These are phyloP conservation scores for Andrena fulva DNA, from an alignment of 2,888 invertebrate species.

Conservation along the genomic window DNA sequence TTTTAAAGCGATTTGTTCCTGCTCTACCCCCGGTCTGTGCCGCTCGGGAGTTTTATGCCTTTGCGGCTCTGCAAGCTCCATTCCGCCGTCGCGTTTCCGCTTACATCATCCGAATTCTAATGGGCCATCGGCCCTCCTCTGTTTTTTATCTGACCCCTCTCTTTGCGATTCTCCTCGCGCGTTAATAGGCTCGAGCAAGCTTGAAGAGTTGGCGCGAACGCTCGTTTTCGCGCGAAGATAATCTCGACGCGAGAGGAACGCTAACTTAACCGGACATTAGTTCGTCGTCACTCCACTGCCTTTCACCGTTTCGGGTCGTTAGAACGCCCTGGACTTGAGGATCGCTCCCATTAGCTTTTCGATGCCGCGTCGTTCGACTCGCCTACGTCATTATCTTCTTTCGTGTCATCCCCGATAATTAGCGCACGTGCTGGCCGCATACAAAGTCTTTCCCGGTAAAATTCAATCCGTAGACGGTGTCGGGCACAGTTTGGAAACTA, in stretches of 20 bases:
- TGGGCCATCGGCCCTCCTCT: conserved; percentile 50
- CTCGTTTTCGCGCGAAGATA: no score
- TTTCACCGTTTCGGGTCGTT: neutral
- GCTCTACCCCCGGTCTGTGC: conserved; percentile 54
- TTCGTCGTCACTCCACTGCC: neutral
- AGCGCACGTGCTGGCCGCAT: neutral
- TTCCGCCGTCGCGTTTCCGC: conserved; percentile 63
- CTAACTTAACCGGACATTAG: no score
- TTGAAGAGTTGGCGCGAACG: neutral
- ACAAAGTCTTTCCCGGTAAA: conserved; percentile 56
- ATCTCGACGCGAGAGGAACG: no score
- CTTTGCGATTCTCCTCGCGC: neutral
- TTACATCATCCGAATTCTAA: conserved; percentile 73
- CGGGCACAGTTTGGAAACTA: conserved; percentile 62
- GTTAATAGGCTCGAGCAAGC: neutral
- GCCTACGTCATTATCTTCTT: neutral
- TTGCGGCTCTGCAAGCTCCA: conserved; percentile 58
- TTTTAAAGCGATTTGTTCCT: conserved; percentile 80
- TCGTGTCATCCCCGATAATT: neutral
- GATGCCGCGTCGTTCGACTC: neutral
- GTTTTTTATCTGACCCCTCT: neutral
- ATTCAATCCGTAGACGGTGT: conserved; percentile 56
- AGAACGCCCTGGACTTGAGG: neutral
- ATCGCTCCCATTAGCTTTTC: neutral
- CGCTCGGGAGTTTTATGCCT: conserved; percentile 70